Conservation (phyloP, 2,888 invertebrate genomes). For the Marasmarcha lunaedactyla region DNA sequence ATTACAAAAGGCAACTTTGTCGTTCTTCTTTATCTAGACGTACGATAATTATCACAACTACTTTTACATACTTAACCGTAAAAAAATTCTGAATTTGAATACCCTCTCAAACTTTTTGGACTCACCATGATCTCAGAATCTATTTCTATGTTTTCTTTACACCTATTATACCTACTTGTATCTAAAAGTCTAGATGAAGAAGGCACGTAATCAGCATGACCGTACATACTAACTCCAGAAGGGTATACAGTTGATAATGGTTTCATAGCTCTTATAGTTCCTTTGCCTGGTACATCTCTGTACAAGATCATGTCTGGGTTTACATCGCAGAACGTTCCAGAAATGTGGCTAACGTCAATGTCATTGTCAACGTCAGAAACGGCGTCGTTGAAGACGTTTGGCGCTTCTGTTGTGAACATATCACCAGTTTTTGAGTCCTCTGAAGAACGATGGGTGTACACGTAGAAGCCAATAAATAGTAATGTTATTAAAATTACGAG, state of each 20-base stretch:
- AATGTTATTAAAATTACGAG: constrained; percentile 25
- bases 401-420: constrained; percentile 56
- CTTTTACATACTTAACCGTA: constrained; percentile 30
- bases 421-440: constrained; percentile 48
- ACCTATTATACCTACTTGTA: constrained; percentile 30
- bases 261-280: constrained; percentile 53
- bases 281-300: constrained; percentile 45
- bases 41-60: no score
- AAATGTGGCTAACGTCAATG: constrained; percentile 53
- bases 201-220: constrained; percentile 46
- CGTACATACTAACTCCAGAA: constrained; percentile 53
- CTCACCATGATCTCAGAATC: constrained; percentile 42
- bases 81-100: constrained; percentile 46
- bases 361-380: constrained; percentile 58
- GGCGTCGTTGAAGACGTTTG: constrained; percentile 53
- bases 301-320: constrained; percentile 63
- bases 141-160: constrained; percentile 31
- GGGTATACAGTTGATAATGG: constrained; percentile 58
- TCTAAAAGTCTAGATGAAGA: constrained; percentile 30
- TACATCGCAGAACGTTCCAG: constrained; percentile 58
- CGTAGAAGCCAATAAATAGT: constrained; percentile 31
- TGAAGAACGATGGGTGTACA: constrained; percentile 27
- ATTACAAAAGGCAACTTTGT: no score
- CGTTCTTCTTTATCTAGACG: no score
- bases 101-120: constrained; percentile 52